Percentiles rank a stretch among this genome's conserved stretches.
phyloP scores from a whole-genome alignment of 1,140 invertebrate species.

The Phortica variegata region DNA sequence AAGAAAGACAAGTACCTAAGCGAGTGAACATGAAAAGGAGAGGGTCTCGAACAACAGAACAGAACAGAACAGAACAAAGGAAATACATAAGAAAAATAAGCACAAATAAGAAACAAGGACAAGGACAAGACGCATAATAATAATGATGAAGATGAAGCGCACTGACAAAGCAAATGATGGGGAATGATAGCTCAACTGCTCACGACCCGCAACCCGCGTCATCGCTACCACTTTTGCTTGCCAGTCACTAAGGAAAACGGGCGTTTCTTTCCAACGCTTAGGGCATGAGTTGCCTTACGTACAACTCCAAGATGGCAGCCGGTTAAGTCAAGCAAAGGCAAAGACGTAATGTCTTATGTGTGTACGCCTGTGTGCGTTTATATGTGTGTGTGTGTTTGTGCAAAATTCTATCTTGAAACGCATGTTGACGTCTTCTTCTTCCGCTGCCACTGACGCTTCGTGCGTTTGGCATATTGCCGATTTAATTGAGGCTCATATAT shows the following conservation, averaged over 20 bases:
- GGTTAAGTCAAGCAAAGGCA: neutral
- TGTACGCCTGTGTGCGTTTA: constrained; percentile 1
- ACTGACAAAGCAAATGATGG: constrained; percentile 54
- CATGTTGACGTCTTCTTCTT: neutral
- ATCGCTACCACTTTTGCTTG: constrained; percentile 36
- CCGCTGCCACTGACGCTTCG: too few species aligned
- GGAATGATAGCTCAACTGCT: constrained; percentile 30
- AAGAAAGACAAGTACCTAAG: constrained; percentile 56
- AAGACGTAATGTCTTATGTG: neutral
- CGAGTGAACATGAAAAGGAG: constrained; percentile 20
- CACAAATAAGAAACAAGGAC: constrained; percentile 13
- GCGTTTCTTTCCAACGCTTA: constrained; percentile 15
- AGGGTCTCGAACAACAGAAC: constrained; percentile 17
- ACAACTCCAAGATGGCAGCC: constrained; percentile 44
- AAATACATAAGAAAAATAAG: constrained; percentile 12
- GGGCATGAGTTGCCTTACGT: constrained; percentile 31
- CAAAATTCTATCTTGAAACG: neutral
- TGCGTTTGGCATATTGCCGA: constrained; percentile 28
- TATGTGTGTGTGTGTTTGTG: constrained; percentile 6
- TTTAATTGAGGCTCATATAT: constrained; percentile 56
- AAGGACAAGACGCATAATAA: constrained; percentile 30
- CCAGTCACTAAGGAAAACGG: neutral
- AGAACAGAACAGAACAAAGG: constrained; percentile 21
- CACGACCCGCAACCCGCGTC: constrained; percentile 1
- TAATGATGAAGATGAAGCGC: constrained; percentile 53